These are phyloP conservation scores for Apodemia zela DNA, from an alignment of 2,888 invertebrate species.

Conservation along the genomic window DNA sequence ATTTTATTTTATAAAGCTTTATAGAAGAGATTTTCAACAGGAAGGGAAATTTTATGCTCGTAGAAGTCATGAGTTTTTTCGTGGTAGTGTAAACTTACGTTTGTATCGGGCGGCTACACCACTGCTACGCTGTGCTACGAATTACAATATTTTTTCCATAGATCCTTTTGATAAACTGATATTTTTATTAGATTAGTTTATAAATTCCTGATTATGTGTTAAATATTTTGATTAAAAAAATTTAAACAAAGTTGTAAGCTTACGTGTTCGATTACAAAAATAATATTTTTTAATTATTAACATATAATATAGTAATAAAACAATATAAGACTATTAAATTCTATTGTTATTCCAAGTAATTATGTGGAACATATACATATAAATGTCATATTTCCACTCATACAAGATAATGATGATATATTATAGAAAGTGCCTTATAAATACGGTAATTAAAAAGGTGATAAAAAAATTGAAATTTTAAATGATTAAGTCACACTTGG, in stretches of 20 bases:
- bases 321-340: neutral
- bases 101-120: too few relatives aligned
- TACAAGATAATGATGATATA: slow-evolving; percentile 12
- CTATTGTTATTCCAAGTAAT: slow-evolving; percentile 8
- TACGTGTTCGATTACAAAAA: neutral
- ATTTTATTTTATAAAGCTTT: too few relatives aligned
- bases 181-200: too few relatives aligned
- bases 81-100: too few relatives aligned
- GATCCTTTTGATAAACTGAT: too few relatives aligned
- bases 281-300: neutral
- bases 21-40: too few relatives aligned
- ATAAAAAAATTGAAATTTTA: slow-evolving; percentile 3
- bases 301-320: slow-evolving; percentile 4
- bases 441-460: slow-evolving; percentile 4
- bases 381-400: slow-evolving; percentile 4
- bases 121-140: too few relatives aligned
- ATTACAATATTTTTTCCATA: too few relatives aligned
- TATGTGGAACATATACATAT: slow-evolving; percentile 5
- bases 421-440: slow-evolving; percentile 13
- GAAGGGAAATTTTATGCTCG: too few relatives aligned
- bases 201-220: too few relatives aligned
- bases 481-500: slow-evolving; percentile 15
- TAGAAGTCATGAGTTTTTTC: too few relatives aligned
- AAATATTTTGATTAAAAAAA: neutral
- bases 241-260: neutral